phyloP scores from a whole-genome alignment of 2,888 invertebrate genomes.

The Tipula helvola region DNA sequence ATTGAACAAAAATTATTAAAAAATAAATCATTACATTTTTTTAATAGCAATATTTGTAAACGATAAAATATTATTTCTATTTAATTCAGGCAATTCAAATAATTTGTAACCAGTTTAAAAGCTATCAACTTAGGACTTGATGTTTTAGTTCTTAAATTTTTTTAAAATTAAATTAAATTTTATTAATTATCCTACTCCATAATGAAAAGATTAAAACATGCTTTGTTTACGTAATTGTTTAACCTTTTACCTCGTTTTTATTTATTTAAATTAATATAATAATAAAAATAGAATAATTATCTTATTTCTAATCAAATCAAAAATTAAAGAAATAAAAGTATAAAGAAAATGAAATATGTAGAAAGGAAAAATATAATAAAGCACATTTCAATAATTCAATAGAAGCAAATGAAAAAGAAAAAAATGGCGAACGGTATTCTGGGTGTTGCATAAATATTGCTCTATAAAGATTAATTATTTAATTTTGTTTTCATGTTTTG shows the following conservation, averaged over 20 bases:
- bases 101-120: not conserved
- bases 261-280: not conserved
- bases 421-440: not conserved
- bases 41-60: not conserved
- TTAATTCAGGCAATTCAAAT: not conserved
- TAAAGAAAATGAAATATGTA: not conserved
- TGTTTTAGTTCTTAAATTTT: not conserved
- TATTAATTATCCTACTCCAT: not conserved
- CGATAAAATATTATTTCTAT: not conserved
- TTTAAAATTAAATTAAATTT: not conserved
- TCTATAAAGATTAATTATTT: not conserved
- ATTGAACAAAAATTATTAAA: not conserved
- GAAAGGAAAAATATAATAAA: not conserved
- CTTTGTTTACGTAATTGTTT: not conserved
- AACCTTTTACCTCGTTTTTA: not conserved
- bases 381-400: not conserved
- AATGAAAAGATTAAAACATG: not conserved
- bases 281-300: not conserved
- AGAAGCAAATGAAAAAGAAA: not conserved
- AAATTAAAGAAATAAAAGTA: not conserved
- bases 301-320: not conserved
- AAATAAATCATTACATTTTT: not conserved
- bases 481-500: slow-evolving; percentile 17
- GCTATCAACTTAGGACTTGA: not conserved
- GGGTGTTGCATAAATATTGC: not conserved